phyloP scores from a whole-genome alignment of 2,113 vertebrate genomes.

The Cheirogaleus medius region DNA sequence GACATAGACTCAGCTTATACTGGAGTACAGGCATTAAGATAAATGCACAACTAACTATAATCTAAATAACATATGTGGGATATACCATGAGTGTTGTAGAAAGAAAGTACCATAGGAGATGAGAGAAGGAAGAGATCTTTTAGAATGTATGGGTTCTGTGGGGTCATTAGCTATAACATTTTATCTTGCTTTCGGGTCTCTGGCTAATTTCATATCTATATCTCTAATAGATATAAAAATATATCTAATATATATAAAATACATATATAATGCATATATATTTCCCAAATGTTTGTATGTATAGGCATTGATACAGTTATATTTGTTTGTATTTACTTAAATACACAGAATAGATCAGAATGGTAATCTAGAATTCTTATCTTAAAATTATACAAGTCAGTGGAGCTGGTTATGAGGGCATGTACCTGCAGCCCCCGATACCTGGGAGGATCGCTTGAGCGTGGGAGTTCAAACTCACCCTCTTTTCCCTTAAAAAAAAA shows the following conservation, averaged over 20 bases:
- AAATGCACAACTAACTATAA: not conserved
- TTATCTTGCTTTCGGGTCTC: not conserved
- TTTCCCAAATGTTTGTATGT: not conserved
- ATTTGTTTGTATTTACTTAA: not conserved
- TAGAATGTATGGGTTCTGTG: not conserved
- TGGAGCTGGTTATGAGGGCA: not conserved
- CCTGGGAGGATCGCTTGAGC: not conserved
- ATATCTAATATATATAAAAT: not conserved
- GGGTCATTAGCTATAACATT: not conserved
- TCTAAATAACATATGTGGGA: not conserved
- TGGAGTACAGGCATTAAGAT: not conserved
- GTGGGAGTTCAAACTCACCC: not conserved
- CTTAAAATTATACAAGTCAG: not conserved
- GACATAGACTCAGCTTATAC: not conserved
- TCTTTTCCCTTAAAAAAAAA: not conserved
- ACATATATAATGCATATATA: not conserved
- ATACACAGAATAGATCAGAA: not conserved
- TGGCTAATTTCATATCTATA: not conserved
- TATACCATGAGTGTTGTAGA: not conserved
- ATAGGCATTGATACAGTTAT: not conserved
- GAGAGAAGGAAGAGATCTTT: not conserved
- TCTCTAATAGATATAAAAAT: not conserved
- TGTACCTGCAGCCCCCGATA: not conserved
- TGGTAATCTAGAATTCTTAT: not conserved
- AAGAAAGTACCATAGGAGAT: not conserved